Conservation (phyloP, 1,140 invertebrate species). For the Drosophila santomea region DNA sequence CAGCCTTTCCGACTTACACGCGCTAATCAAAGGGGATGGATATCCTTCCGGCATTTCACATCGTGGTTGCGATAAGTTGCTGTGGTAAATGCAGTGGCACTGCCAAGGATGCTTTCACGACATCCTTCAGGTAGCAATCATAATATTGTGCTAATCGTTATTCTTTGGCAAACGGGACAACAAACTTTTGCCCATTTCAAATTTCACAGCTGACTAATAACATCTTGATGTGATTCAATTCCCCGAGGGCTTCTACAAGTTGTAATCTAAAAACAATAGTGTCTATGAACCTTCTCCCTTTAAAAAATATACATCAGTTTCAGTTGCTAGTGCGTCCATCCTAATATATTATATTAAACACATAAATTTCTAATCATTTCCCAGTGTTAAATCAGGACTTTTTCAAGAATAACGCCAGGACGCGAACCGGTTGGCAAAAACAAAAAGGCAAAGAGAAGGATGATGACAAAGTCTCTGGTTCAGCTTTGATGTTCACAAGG, state of each 20-base stretch:
- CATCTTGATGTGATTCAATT: neutral
- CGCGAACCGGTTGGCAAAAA: conserved; percentile 47
- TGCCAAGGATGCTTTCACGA: conserved; percentile 18
- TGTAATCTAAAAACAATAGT: too few relatives aligned
- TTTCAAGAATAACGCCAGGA: conserved; percentile 34
- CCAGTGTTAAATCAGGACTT: conserved; percentile 16
- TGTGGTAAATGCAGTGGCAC: conserved; percentile 24
- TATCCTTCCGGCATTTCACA: conserved; percentile 37
- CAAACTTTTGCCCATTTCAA: conserved; percentile 1
- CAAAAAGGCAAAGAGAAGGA: conserved; percentile 34
- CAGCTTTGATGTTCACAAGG: conserved; percentile 71
- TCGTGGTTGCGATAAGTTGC: conserved; percentile 33
- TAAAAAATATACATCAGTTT: too few relatives aligned
- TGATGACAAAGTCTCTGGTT: conserved; percentile 69
- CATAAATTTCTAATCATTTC: conserved; percentile 13
- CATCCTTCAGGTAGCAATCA: conserved; percentile 51
- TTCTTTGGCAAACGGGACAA: conserved; percentile 1
- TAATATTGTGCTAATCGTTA: conserved; percentile 48
- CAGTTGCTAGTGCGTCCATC: too few relatives aligned
- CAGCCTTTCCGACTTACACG: conserved; percentile 39
- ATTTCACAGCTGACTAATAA: conserved; percentile 15
- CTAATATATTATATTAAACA: neutral
- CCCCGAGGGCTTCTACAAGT: too few relatives aligned
- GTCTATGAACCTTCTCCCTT: too few relatives aligned
- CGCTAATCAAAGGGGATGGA: conserved; percentile 57